A percentile compares a stretch with the other conserved stretches of the same genome.
Conservation (phyloP, 2,888 invertebrate species). For the Sesia bembeciformis region DNA sequence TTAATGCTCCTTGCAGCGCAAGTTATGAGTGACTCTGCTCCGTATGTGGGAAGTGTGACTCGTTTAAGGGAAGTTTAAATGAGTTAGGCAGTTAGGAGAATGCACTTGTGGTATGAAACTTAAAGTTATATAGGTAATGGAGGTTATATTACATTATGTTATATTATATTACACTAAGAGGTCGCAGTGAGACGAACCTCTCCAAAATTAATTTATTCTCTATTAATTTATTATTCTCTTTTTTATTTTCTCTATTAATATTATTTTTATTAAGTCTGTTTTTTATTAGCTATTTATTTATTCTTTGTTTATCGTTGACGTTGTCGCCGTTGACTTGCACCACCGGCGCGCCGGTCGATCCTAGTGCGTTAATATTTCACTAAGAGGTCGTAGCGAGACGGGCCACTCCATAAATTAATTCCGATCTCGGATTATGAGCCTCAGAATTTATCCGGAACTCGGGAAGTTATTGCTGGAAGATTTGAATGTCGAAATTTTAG, state of each 20-base stretch:
- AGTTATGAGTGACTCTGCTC: no score
- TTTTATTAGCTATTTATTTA: background rate
- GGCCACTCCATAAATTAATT: conserved; percentile 42
- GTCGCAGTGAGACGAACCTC: no score
- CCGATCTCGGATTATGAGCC: conserved; percentile 42
- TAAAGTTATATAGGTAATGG: no score
- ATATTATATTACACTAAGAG: no score
- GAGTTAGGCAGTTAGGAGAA: no score
- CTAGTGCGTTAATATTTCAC: conserved; percentile 30
- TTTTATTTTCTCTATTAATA: background rate
- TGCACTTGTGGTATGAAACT: no score
- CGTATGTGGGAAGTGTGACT: no score
- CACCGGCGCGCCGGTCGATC: conserved; percentile 11
- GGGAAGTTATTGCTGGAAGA: conserved; percentile 2
- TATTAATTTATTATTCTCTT: background rate
- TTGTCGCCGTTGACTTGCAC: conserved; percentile 22
- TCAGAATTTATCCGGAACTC: conserved; percentile 29
- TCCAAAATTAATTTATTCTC: background rate
- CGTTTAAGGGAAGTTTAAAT: no score
- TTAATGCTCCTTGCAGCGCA: background rate
- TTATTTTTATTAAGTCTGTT: background rate
- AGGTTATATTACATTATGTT: no score
- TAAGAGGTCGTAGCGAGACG: conserved; percentile 28
- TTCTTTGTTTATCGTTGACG: background rate
- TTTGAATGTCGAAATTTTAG: background rate